phyloP scores from a whole-genome alignment of 2,888 invertebrate genomes.

The Hypercompe scribonia region DNA sequence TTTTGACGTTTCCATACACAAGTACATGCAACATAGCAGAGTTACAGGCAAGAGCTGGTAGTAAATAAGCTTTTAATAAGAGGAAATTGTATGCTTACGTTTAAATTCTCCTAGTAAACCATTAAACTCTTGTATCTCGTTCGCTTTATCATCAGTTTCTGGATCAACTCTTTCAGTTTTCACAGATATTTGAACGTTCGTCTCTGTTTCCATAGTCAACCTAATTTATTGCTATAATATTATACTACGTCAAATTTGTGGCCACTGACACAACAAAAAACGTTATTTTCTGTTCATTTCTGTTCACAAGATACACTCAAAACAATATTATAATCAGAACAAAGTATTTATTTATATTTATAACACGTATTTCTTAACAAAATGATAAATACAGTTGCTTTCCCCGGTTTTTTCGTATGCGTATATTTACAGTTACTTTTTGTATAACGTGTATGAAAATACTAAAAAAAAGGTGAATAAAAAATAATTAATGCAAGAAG shows the following conservation, averaged over 20 bases:
- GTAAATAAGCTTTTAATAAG: neutral
- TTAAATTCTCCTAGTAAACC: conserved; percentile 4
- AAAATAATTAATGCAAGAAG: neutral
- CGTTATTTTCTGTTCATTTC: neutral
- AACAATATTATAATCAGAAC: neutral
- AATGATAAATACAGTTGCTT: conserved; percentile 11
- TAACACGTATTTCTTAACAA: neutral
- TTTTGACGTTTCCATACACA: neutral
- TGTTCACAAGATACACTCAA: neutral
- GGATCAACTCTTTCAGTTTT: conserved; percentile 35
- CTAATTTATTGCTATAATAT: conserved; percentile 17
- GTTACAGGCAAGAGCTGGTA: neutral
- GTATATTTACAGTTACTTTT: conserved; percentile 16
- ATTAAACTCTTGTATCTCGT: neutral
- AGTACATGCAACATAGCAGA: neutral
- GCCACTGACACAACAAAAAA: neutral
- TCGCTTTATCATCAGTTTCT: conserved; percentile 11
- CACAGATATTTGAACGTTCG: conserved; percentile 30
- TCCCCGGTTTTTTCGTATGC: conserved; percentile 3
- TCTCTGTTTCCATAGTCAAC: conserved; percentile 38
- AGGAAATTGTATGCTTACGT: conserved; percentile 1
- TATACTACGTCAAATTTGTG: neutral
- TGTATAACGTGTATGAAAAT: neutral
- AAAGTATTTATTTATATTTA: neutral
- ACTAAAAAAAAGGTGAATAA: neutral